A percentile compares a stretch with the other conserved stretches of the same genome.
Conservation (phyloP, 2,888 invertebrate genomes). For the Cyaniris semiargus region DNA sequence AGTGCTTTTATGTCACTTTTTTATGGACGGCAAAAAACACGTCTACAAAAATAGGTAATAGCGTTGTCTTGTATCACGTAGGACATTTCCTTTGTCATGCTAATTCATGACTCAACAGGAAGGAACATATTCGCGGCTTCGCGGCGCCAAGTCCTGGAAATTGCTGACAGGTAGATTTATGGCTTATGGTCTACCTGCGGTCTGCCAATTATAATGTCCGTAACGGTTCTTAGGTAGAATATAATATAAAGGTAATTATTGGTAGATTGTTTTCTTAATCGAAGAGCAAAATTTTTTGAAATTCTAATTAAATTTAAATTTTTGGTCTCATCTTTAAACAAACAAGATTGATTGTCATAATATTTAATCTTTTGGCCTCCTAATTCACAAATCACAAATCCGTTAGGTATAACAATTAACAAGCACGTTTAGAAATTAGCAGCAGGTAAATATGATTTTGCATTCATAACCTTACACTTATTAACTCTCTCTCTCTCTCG, state of each 20-base stretch:
- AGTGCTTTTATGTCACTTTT: too few species aligned
- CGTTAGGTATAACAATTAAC: too few species aligned
- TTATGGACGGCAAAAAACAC: too few species aligned
- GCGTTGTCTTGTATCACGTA: neutral
- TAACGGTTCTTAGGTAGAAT: neutral
- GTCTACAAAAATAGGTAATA: neutral
- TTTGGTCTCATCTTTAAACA: too few species aligned
- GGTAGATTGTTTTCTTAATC: neutral
- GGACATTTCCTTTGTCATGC: neutral
- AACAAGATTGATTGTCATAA: too few species aligned
- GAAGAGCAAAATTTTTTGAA: neutral
- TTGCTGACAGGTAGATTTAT: slow-evolving; percentile 18
- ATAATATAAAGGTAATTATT: neutral
- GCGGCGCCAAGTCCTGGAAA: slow-evolving; percentile 22
- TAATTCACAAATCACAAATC: too few species aligned
- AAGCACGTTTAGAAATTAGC: too few species aligned
- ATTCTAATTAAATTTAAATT: neutral
- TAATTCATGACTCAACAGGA: slow-evolving; percentile 25
- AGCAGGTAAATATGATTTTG: too few species aligned
- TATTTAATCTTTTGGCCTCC: too few species aligned
- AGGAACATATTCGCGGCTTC: slow-evolving; percentile 11
- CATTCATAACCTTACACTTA: too few species aligned
- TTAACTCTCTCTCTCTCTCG: too few species aligned
- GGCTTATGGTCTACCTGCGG: neutral
- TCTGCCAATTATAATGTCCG: neutral